Evolutionary conservation across 1,140 invertebrate genomes (phyloP), one percentile per base, ranked within the genome.

Genomic region (Diorhabda sublineata): DNA sequence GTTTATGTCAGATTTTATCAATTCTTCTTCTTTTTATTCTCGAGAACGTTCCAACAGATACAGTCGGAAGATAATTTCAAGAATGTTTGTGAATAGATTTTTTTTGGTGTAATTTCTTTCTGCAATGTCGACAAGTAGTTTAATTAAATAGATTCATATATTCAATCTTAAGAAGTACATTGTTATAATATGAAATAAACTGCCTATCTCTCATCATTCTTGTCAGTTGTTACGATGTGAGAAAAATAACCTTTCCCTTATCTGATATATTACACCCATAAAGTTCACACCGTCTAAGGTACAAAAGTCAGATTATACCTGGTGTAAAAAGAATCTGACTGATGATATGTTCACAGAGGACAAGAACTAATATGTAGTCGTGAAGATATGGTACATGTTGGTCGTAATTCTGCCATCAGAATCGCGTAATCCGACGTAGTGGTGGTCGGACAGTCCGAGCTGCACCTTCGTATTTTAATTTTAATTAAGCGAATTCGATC

Each of bases 401-500:
- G 42, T 73, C 75, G 73, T 76, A 71, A 76, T 11, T 76, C 66
- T 71, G 61, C 41, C 45, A 63, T 11, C 58, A 45, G 43, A 56
- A 58, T 11, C 58, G 8, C 66, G 56, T 45, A 59, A 45, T 57
- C 60, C 41, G 41, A n/a, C 26, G 52, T 42, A 60, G 26, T n/a
- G 26, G 58, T 41, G 57, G 42, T 11, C 42, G 41, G 60, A 42
- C 45, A 6, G n/a, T 6, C n/a, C 42, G 42, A 43, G 52, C 69
- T 69, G 69, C 69, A 67, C 67, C 72, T 69, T 66, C 68, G 61
- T 71, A 71, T 76, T 74, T 74, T 73, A 74, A 74, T 77, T 77
- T 76, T 76, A 77, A 77, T 77, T 77, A 75, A 76, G 63, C 73
- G 65, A 56, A 74, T 63, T 71, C 69, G 59, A 64, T 69, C 74